Base-by-base conservation (phyloP, 2,888 invertebrate species). In the Drosophila setosimentum region DNA sequence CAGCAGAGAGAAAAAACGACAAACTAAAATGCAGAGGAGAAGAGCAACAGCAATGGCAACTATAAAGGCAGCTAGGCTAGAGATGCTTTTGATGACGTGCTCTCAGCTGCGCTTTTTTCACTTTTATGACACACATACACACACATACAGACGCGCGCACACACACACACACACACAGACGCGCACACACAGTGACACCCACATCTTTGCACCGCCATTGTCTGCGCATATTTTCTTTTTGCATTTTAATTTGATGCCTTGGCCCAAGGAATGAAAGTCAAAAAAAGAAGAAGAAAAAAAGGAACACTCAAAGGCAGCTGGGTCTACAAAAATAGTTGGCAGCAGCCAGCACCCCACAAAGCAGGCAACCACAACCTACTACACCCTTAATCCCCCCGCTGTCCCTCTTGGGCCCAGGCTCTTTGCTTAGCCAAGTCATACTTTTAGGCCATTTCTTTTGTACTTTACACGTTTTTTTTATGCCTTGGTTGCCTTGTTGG, bases 41-140 rank as follows among this genome's bases (percentile, higher is more conserved):
- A 60, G 51, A 59, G 54, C 66, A 66, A 51, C 27, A 64, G 53
- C 57, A 68, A 40, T 32, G 50, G 50, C 21, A 53, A 53, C 64
- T n/a, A n/a, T 29, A 30, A 50, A 58, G 63, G 63, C 59, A 13
- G 48, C 29, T 51, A 76, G 48, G 51, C 63, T 64, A 70, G 58
- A 63, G 74, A 67, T 58, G 77, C 83, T 79, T 84, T 83, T 82
- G 87, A 80, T 75, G 78, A 83, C 71, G 80, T 72, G 69, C 76
- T 87, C 76, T 87, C 82, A 87, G 82, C 80, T 85, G 85, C 87
- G 85, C 85, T 87, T 87, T 83, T 83, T 84, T 77, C 78, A 82
- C 80, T 82, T 84, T 86, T 73, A 67, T 62, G 16, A 57, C 21
- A 18, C 13, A 64, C 35, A 69, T 48, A 30, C 50, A 21, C 32